phyloP scores from a whole-genome alignment of 1,140 invertebrate genomes.

The Phenacoccus solenopsis region DNA sequence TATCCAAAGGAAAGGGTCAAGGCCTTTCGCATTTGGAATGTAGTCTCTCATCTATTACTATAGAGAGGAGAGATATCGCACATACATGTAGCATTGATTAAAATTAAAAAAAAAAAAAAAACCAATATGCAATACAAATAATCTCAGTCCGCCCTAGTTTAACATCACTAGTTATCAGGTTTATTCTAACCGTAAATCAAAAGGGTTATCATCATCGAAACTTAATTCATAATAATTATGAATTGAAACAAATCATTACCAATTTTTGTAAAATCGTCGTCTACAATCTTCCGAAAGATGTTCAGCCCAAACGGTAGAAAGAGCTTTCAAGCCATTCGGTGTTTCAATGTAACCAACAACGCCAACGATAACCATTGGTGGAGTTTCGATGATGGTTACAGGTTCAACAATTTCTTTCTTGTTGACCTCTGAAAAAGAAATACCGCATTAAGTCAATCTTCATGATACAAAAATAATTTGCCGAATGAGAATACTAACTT shows the following conservation, averaged over 20 bases:
- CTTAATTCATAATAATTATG: too few species aligned
- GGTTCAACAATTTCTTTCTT: slow-evolving; percentile 99
- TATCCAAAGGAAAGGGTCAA: slow-evolving; percentile 28
- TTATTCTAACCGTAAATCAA: slow-evolving; percentile 20
- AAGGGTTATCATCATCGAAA: slow-evolving; percentile 19
- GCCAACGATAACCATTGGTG: slow-evolving; percentile 95
- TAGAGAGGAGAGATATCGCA: slow-evolving; percentile 42
- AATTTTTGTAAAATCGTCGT: slow-evolving; percentile 99
- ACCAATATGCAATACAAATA: slow-evolving; percentile 23
- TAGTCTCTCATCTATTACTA: slow-evolving; percentile 26
- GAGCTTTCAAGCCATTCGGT: slow-evolving; percentile 82
- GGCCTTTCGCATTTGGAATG: slow-evolving; percentile 34
- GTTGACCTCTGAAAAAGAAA: slow-evolving; percentile 72
- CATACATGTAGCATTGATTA: not conserved
- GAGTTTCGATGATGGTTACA: slow-evolving; percentile 95
- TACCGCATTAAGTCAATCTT: not conserved
- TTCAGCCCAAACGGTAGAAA: slow-evolving; percentile 96
- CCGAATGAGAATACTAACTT: slow-evolving; percentile 62
- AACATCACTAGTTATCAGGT: not conserved
- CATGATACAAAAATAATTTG: not conserved
- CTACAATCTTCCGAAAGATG: slow-evolving; percentile 97
- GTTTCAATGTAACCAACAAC: slow-evolving; percentile 98
- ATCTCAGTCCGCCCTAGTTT: slow-evolving; percentile 25
- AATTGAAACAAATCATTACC: slow-evolving; percentile 47
- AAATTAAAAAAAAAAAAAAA: not conserved